Conservation (phyloP, 2,797 vertebrate species). For the Sebastes elongatus region DNA sequence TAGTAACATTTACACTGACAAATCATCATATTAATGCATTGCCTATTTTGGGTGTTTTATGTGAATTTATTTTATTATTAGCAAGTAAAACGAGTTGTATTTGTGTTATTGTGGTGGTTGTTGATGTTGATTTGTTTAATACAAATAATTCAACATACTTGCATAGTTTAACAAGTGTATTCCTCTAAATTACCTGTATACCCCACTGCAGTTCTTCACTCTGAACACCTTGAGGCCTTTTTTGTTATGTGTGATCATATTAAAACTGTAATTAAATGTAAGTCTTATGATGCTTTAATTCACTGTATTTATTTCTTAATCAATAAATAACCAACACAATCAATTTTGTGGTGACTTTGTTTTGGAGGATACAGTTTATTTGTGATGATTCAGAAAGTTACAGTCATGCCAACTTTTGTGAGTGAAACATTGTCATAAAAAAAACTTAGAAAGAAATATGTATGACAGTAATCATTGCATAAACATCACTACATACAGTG, state of each 20-base stretch:
- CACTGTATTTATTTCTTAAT: neutral
- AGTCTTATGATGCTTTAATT: neutral
- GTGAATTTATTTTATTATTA: neutral
- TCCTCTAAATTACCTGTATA: neutral
- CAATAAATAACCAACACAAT: conserved; percentile 28
- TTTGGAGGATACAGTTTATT: neutral
- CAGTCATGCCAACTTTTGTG: neutral
- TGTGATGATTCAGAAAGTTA: neutral
- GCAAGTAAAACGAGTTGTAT: neutral
- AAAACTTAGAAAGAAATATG: conserved; percentile 6
- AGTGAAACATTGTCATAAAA: neutral
- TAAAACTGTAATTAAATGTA: neutral
- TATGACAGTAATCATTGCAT: neutral
- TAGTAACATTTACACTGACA: neutral
- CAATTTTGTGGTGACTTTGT: conserved; percentile 26
- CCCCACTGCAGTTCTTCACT: neutral
- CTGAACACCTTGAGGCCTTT: neutral
- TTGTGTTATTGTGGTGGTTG: neutral
- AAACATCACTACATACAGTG: neutral
- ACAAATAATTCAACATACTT: neutral
- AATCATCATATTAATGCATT: neutral
- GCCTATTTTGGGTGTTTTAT: neutral
- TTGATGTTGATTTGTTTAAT: neutral
- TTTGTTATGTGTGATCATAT: neutral
- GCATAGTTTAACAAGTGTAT: neutral